These are phyloP conservation scores for Globia sparganii DNA, from an alignment of 2,888 invertebrate species.

Conservation along the genomic window DNA sequence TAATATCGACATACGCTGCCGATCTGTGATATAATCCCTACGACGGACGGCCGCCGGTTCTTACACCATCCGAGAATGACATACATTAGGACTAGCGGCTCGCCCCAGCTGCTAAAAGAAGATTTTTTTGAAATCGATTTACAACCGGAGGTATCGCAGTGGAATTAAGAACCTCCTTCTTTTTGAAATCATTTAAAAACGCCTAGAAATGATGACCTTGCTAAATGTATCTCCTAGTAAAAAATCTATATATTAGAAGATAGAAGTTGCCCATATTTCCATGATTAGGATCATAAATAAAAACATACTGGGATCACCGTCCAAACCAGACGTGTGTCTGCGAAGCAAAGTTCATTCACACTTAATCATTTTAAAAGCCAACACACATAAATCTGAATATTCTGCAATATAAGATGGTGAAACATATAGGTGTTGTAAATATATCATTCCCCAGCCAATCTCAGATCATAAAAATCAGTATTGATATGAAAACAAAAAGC, in stretches of 20 bases:
- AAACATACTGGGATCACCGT: neutral
- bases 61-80: constrained; percentile 11
- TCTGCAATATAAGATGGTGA: neutral
- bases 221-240: neutral
- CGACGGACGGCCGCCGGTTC: neutral
- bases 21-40: constrained; percentile 36
- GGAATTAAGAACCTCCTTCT: no score
- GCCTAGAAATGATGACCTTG: no score
- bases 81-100: no score
- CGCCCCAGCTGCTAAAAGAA: no score
- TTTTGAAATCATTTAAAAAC: no score
- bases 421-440: constrained; percentile 11
- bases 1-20: constrained; percentile 1
- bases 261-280: no score
- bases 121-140: no score
- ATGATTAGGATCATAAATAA: neutral
- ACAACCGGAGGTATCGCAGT: no score
- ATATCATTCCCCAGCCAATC: constrained; percentile 12
- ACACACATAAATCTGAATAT: neutral
- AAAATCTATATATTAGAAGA: neutral
- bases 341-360: neutral
- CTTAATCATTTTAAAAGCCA: neutral
- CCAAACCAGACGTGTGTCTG: neutral
- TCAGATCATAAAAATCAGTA: constrained; percentile 24
- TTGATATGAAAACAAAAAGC: constrained; percentile 39